These are phyloP conservation scores for Leistus spinibarbis DNA, from an alignment of 2,888 invertebrate species.

Conservation along the genomic window DNA sequence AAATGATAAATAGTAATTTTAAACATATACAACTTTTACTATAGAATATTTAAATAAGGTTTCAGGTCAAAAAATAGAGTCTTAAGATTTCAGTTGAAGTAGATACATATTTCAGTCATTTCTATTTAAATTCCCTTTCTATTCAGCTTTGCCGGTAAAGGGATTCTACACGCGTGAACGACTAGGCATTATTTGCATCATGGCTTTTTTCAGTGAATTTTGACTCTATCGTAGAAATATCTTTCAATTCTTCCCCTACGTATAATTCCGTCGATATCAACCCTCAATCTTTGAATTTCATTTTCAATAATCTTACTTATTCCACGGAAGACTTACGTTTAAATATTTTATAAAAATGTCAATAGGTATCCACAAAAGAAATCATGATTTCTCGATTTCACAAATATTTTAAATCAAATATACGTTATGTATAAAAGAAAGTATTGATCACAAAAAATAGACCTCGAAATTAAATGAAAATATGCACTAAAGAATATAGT, in stretches of 20 bases:
- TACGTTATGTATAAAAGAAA: too few species aligned
- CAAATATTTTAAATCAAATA: too few species aligned
- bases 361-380: neutral
- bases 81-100: neutral
- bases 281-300: constrained; percentile 17
- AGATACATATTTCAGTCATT: neutral
- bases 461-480: too few species aligned
- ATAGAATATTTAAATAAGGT: neutral
- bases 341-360: neutral
- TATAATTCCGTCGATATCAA: constrained; percentile 16
- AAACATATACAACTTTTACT: too few species aligned
- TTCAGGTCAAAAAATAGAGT: neutral
- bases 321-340: neutral
- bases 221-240: constrained; percentile 5
- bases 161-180: constrained; percentile 11
- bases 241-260: constrained; percentile 9
- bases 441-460: too few species aligned
- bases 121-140: constrained; percentile 19
- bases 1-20: too few species aligned
- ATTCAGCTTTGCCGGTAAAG: neutral
- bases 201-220: constrained; percentile 18
- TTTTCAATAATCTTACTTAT: constrained; percentile 20
- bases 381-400: too few species aligned
- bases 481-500: too few species aligned
- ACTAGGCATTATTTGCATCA: constrained; percentile 20